Conservation (phyloP, 2,113 vertebrate species). For the Prochilodus magdalenae region DNA sequence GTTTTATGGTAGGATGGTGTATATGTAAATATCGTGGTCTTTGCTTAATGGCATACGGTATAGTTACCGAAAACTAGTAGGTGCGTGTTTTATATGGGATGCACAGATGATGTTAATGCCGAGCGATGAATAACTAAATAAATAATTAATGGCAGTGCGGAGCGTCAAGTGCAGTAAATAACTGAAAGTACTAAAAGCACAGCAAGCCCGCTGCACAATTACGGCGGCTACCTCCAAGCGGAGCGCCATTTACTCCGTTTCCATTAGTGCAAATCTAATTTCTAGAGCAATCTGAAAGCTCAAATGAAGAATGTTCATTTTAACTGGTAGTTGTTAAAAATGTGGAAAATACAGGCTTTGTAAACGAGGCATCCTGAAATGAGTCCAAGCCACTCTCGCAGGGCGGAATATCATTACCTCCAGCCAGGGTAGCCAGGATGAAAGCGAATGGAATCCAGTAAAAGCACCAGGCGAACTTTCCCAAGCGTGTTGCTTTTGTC, state of each 20-base stretch:
- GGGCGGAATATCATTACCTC: neutral
- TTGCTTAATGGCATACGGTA: too few relatives aligned
- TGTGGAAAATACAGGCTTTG: neutral
- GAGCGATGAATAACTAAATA: too few relatives aligned
- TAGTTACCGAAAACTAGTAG: too few relatives aligned
- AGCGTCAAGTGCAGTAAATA: neutral
- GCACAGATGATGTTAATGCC: too few relatives aligned
- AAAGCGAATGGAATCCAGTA: neutral
- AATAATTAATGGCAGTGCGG: too few relatives aligned
- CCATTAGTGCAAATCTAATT: constrained; percentile 7
- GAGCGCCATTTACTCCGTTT: neutral
- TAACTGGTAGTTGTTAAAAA: neutral
- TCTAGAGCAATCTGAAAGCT: neutral
- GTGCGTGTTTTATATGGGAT: too few relatives aligned
- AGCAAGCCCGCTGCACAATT: neutral
- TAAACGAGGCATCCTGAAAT: neutral
- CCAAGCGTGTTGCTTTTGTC: neutral
- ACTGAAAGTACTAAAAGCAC: neutral
- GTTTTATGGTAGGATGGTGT: too few relatives aligned
- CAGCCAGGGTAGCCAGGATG: neutral
- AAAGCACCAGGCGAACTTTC: neutral
- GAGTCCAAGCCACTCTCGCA: neutral
- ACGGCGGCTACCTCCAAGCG: neutral
- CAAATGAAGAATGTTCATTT: neutral
- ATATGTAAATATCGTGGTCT: too few relatives aligned